Base-by-base conservation (phyloP, 64 coral and sea anemone genomes). In the Pocillopora verrucosa region DNA sequence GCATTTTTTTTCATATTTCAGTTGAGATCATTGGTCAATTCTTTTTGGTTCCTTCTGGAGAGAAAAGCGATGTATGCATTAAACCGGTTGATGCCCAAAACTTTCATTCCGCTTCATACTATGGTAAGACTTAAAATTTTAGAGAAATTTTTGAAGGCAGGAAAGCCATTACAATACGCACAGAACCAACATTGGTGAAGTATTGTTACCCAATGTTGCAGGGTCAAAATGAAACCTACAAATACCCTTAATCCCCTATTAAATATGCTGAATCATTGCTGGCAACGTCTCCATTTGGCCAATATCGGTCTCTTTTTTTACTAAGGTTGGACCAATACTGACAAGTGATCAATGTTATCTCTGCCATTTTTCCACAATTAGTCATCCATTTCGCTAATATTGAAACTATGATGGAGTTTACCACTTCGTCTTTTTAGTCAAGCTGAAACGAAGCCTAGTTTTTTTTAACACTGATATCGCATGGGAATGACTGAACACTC, bases 21-120 rank as follows among this genome's bases (percentile, higher is more conserved):
- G 95, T 93, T 96, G 95, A 65, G 95, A n/a, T 89, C 95, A n/a
- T 82, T 86, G 22, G 95, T 96, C 2, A 96, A 90, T 65, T 96
- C 91, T 15, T 76, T 75, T 20, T 36, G 82, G 20, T 96, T 96
- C 90, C 76, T 96, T 17, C 26, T 93, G 68, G 93, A 91, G 88
- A 93, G 88, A 62, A 87, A 93, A 59, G 58, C 91, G 16, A 86
- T 86, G 58, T 91, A 82, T 68, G 90, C 93, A 56, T 83, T 97
- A 13, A 83, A 97, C 76, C 83, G 95, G 68, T 76, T 97, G 74
- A 93, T 97, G 95, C 95, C 95, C 0, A 91, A 76, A 13, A 97
- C 95, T 34, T 90, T 93, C 60, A 97, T 97, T 78, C 95, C 95
- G 16, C 76, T 91, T 14, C 93, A 97, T 36, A 83, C 95, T 19